These are phyloP conservation scores for Eupelmus urozonus DNA, from an alignment of 2,888 invertebrate genomes.

Conservation along the genomic window DNA sequence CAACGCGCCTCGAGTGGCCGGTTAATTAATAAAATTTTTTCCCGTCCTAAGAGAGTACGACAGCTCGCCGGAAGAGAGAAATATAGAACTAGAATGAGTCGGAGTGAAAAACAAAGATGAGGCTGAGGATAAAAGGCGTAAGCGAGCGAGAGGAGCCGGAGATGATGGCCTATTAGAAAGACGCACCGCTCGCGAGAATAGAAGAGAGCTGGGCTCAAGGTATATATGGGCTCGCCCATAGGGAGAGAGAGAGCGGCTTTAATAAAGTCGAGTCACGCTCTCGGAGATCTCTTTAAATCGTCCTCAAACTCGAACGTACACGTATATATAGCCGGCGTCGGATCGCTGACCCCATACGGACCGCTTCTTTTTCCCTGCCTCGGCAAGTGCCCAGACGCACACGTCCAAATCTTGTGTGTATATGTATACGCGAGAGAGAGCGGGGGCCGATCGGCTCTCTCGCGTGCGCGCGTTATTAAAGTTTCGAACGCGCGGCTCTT, in stretches of 20 bases:
- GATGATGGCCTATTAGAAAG: constrained; percentile 43
- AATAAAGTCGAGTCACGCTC: constrained; percentile 74
- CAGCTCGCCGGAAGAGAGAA: background rate
- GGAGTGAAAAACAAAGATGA: constrained; percentile 39
- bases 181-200: constrained; percentile 34
- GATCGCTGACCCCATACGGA: constrained; percentile 58
- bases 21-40: background rate
- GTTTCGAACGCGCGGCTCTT: background rate
- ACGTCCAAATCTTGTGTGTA: background rate
- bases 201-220: constrained; percentile 19
- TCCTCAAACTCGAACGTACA: constrained; percentile 68
- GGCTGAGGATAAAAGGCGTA: constrained; percentile 29
- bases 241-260: constrained; percentile 58
- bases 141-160: background rate
- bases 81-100: constrained; percentile 25
- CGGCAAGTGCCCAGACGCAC: background rate
- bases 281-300: constrained; percentile 69
- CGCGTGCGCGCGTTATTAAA: constrained; percentile 54
- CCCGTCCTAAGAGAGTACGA: background rate
- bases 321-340: too few relatives aligned
- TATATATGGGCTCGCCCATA: background rate
- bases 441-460: too few relatives aligned
- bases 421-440: background rate
- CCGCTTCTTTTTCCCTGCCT: constrained; percentile 57
- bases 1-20: too few relatives aligned